Evolutionary conservation across 2,888 invertebrate species (phyloP).

Genomic region (Ganaspis brasiliensis): DNA sequence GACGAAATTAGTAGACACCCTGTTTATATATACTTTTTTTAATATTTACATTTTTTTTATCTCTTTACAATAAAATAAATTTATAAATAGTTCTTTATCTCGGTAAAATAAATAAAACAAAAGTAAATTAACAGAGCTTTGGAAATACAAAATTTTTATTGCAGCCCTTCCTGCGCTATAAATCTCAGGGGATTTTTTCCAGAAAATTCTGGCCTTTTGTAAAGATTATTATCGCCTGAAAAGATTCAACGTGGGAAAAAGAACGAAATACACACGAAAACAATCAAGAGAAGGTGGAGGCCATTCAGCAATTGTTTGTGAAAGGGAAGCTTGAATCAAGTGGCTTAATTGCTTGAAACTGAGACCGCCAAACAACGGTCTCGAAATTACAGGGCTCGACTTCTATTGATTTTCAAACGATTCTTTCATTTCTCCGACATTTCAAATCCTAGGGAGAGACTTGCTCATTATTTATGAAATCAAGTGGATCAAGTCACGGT

Average conservation of each 20-base stretch:
- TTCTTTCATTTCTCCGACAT: conserved; percentile 45
- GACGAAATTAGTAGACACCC: too few species aligned
- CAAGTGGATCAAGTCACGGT: conserved; percentile 32
- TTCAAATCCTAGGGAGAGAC: not conserved
- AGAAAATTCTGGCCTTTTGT: not conserved
- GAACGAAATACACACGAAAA: conserved; percentile 34
- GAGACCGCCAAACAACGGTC: conserved; percentile 63
- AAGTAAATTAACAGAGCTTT: conserved; percentile 2
- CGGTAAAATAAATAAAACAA: not conserved
- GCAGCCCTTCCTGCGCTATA: not conserved
- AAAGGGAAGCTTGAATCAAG: conserved; percentile 59
- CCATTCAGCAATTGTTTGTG: conserved; percentile 37
- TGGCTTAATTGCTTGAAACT: conserved; percentile 62
- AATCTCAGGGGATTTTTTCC: conserved; percentile 11
- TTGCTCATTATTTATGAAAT: conserved; percentile 35
- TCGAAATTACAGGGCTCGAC: conserved; percentile 58
- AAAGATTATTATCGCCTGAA: conserved; percentile 10
- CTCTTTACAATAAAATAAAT: too few species aligned
- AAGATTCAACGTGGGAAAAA: conserved; percentile 37
- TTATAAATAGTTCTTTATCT: too few species aligned
- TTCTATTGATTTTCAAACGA: conserved; percentile 58
- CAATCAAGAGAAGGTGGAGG: conserved; percentile 36
- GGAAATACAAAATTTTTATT: not conserved
- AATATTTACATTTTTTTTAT: too few species aligned
- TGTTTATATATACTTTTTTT: too few species aligned